These are phyloP conservation scores for Punctoribates punctum DNA, from an alignment of 2,888 invertebrate species.

Conservation along the genomic window DNA sequence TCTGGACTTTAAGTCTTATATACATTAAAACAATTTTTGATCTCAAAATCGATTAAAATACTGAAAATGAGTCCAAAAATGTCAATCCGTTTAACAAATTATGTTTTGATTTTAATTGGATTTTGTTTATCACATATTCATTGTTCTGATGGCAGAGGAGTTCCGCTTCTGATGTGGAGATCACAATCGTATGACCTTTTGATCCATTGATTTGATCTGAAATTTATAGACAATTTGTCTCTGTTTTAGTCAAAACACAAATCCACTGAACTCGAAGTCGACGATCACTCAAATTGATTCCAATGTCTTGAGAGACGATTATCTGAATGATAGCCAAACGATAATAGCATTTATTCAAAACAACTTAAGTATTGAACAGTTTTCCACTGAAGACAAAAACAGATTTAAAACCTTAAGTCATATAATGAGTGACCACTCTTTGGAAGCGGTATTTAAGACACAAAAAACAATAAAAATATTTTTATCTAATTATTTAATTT, in stretches of 20 bases:
- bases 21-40: too few relatives aligned
- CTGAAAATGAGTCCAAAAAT: background rate
- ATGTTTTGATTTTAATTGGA: conserved; percentile 16
- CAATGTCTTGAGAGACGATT: conserved; percentile 31
- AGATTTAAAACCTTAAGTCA: background rate
- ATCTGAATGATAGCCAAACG: background rate
- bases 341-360: conserved; percentile 27
- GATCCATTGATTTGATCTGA: background rate
- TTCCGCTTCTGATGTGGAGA: conserved; percentile 17
- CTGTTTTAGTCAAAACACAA: background rate
- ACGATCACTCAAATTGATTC: conserved; percentile 8
- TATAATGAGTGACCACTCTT: conserved; percentile 4
- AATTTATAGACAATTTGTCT: background rate
- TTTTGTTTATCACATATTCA: background rate
- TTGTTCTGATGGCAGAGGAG: background rate
- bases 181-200: background rate
- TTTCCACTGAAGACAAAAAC: background rate
- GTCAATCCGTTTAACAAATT: background rate
- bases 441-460: background rate
- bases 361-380: conserved; percentile 20
- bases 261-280: background rate
- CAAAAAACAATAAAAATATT: too few relatives aligned
- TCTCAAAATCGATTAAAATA: too few relatives aligned
- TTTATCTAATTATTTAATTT: background rate
- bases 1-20: too few relatives aligned